A percentile compares a stretch with the other conserved stretches of the same genome.
Evolutionary conservation across 1,140 invertebrate genomes (phyloP).

Genomic region (Drosophila lowei): DNA sequence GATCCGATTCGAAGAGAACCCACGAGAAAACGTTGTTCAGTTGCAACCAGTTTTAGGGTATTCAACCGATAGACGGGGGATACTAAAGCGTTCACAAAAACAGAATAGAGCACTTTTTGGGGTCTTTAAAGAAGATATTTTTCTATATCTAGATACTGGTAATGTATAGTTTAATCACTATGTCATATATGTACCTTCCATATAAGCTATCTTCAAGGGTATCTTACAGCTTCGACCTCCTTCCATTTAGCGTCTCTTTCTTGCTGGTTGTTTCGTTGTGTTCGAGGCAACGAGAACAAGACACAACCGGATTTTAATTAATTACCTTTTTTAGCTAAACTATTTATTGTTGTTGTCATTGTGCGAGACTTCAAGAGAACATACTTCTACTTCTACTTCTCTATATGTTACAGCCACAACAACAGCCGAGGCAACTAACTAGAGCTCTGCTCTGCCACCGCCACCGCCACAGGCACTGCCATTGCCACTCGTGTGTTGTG

Average conservation of each 20-base stretch:
- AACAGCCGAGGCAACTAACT: constrained; percentile 19
- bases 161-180: not conserved
- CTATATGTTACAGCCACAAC: constrained; percentile 28
- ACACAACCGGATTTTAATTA: constrained; percentile 79
- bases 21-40: constrained; percentile 49
- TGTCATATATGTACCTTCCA: too few relatives aligned
- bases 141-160: too few relatives aligned
- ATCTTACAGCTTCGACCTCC: too few relatives aligned
- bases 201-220: too few relatives aligned
- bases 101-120: too few relatives aligned
- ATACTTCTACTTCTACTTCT: constrained; percentile 2
- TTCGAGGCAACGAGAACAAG: constrained; percentile 14
- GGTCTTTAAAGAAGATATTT: too few relatives aligned
- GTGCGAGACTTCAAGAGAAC: constrained; percentile 27
- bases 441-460: not conserved
- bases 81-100: not conserved
- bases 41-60: constrained; percentile 57
- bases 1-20: constrained; percentile 3
- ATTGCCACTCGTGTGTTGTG: constrained; percentile 23
- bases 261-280: too few relatives aligned
- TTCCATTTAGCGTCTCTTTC: too few relatives aligned
- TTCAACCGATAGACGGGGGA: not conserved
- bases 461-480: too few relatives aligned
- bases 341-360: constrained; percentile 71
- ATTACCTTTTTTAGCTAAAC: constrained; percentile 80